Percentiles rank a stretch among this genome's conserved stretches.
phyloP scores from a whole-genome alignment of 2,113 vertebrate species.

The Crotalus tigris region DNA sequence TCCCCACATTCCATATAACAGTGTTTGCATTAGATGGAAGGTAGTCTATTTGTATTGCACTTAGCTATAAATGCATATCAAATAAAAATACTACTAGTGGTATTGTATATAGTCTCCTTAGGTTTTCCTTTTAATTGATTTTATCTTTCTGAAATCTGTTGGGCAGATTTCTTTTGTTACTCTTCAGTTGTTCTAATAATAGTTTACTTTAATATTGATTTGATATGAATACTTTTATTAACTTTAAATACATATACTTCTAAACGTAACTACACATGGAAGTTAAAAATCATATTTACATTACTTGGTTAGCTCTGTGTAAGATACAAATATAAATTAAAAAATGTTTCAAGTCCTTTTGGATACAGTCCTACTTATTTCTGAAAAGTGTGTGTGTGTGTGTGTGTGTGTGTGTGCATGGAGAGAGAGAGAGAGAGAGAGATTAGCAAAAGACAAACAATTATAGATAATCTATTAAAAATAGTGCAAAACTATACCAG shows the following conservation, averaged over 20 bases:
- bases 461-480: slow-evolving; percentile 21
- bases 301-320: not conserved
- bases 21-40: not conserved
- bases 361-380: not conserved
- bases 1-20: not conserved
- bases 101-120: not conserved
- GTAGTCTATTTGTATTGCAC: no score
- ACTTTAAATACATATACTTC: not conserved
- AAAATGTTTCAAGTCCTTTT: slow-evolving; percentile 7
- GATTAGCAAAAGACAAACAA: slow-evolving; percentile 25
- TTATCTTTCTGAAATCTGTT: not conserved
- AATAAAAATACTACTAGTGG: not conserved
- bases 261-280: not conserved
- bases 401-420: not conserved
- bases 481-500: slow-evolving; percentile 21
- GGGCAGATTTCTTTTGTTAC: not conserved
- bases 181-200: not conserved
- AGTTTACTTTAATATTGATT: not conserved
- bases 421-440: not conserved
- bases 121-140: not conserved
- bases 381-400: not conserved
- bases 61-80: not conserved
- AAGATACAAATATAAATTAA: not conserved
- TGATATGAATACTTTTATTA: not conserved
- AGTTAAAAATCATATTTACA: not conserved